phyloP scores from a whole-genome alignment of 2,797 vertebrate species.

The Rhynchotus rufescens region DNA sequence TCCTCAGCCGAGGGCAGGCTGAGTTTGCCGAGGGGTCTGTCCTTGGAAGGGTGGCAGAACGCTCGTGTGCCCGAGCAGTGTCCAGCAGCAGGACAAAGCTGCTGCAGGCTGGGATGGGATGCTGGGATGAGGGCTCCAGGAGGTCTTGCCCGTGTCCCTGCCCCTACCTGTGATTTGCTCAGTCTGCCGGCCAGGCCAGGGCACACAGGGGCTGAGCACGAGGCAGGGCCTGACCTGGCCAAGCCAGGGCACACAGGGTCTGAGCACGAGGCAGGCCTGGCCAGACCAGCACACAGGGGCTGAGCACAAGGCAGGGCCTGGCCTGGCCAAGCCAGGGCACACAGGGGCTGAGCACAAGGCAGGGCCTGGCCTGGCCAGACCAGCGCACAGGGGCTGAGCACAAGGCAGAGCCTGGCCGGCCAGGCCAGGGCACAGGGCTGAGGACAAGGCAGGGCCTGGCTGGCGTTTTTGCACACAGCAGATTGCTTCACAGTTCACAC shows the following conservation, averaged over 20 bases:
- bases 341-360: neutral
- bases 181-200: neutral
- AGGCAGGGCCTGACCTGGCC: too few relatives aligned
- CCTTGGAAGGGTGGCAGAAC: neutral
- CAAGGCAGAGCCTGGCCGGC: too few relatives aligned
- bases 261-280: too few relatives aligned
- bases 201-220: too few relatives aligned
- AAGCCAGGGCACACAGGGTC: too few relatives aligned
- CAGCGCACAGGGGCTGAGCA: too few relatives aligned
- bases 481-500: neutral
- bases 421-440: too few relatives aligned
- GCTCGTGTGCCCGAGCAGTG: neutral
- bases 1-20: neutral
- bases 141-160: neutral
- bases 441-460: neutral
- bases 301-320: neutral
- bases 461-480: neutral
- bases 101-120: neutral
- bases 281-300: too few relatives aligned
- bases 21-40: constrained; percentile 10
- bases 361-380: too few relatives aligned
- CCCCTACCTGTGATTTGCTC: neutral
- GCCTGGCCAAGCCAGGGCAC: too few relatives aligned
- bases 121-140: neutral
- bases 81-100: neutral